These are phyloP conservation scores for Podilymbus podiceps DNA, from an alignment of 2,113 vertebrate genomes.

Conservation along the genomic window DNA sequence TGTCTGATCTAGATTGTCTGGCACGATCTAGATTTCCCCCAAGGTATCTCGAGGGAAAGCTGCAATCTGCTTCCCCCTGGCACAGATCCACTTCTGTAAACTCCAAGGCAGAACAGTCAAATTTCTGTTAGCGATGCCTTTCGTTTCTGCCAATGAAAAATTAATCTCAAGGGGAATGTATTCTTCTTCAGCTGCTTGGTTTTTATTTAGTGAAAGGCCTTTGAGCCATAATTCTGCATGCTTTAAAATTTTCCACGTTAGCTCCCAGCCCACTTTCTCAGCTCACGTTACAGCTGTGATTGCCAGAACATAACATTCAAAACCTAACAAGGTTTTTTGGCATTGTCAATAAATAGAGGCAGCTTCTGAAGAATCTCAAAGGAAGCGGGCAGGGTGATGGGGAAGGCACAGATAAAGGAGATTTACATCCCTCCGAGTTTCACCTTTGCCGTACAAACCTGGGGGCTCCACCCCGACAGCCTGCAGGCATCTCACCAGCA, in stretches of 20 bases:
- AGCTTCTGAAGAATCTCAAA: neutral
- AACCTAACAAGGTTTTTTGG: neutral
- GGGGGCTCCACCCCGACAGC: neutral
- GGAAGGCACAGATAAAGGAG: no score
- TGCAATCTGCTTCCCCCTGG: neutral
- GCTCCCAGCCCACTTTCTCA: neutral
- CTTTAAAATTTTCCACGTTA: neutral
- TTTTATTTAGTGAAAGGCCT: neutral
- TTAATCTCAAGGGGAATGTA: neutral
- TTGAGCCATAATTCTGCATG: neutral
- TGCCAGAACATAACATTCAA: neutral
- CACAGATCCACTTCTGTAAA: neutral
- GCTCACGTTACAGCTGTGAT: fast-evolving
- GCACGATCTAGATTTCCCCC: no score
- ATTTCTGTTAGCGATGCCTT: neutral
- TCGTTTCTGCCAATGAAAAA: neutral
- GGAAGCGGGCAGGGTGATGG: neutral
- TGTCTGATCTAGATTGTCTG: neutral
- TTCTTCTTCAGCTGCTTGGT: neutral
- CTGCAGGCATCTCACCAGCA: neutral
- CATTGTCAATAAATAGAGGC: neutral
- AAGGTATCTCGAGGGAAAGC: neutral
- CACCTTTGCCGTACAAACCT: fast-evolving
- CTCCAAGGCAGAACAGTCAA: neutral
- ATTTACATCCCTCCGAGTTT: neutral